Evolutionary conservation across 2,888 invertebrate genomes (phyloP).

Genomic region (Tenodera sinensis): DNA sequence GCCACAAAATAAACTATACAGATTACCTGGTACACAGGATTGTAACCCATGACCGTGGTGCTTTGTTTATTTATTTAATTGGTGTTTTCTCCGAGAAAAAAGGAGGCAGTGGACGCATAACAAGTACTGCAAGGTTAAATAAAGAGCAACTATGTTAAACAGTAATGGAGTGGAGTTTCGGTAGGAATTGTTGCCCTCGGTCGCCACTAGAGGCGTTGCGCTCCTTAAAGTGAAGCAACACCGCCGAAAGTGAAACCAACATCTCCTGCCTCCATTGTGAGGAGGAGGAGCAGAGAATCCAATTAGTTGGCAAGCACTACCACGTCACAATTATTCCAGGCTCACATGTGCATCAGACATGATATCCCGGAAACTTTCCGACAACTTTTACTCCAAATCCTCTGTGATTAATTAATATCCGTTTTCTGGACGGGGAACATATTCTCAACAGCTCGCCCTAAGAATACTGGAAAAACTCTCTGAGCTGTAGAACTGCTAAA

Average conservation of each 20-base stretch:
- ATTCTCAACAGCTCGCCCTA: not conserved
- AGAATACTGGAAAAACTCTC: not conserved
- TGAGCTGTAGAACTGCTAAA: not conserved
- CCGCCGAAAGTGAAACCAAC: not conserved
- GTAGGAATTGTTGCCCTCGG: not conserved
- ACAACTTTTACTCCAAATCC: not conserved
- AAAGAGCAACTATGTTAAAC: too few relatives aligned
- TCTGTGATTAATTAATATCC: slow-evolving; percentile 7
- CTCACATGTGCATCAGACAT: not conserved
- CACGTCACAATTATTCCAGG: not conserved
- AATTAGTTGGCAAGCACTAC: not conserved
- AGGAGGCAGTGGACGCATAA: too few relatives aligned
- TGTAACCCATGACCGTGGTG: too few relatives aligned
- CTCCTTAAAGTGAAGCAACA: not conserved
- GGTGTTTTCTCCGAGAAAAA: too few relatives aligned
- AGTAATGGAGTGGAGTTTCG: too few relatives aligned
- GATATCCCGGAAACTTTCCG: not conserved
- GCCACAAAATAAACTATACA: too few relatives aligned
- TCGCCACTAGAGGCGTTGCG: not conserved
- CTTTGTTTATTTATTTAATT: too few relatives aligned
- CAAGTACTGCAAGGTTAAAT: too few relatives aligned
- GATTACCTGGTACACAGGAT: too few relatives aligned
- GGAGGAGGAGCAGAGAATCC: not conserved
- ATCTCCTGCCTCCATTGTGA: not conserved
- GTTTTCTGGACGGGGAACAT: not conserved